Percentiles rank a stretch among this genome's conserved stretches.
phyloP scores from a whole-genome alignment of 2,113 vertebrate genomes.

The Jaculus jaculus region DNA sequence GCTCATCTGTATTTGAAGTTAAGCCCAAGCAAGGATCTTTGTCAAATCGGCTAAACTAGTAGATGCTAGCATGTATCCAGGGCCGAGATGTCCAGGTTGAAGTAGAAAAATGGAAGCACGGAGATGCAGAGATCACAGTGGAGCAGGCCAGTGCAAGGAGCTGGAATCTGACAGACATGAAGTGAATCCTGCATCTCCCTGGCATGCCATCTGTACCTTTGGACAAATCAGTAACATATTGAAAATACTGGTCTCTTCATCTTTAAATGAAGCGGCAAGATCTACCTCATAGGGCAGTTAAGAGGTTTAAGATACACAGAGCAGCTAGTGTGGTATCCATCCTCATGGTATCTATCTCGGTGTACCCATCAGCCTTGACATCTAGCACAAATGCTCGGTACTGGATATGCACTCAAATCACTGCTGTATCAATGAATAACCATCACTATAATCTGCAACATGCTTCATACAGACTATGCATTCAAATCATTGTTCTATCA shows the following conservation, averaged over 20 bases:
- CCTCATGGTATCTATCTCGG: neutral
- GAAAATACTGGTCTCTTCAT: slow-evolving; percentile 13
- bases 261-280: slow-evolving; percentile 39
- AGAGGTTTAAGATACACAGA: slow-evolving; percentile 54
- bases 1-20: neutral
- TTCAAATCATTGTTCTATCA: neutral
- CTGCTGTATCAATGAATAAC: neutral
- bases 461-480: neutral
- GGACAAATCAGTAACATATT: neutral
- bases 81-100: neutral
- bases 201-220: neutral
- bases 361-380: neutral
- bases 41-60: neutral
- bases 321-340: slow-evolving; percentile 11
- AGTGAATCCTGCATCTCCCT: neutral
- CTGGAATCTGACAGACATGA: fast-evolving
- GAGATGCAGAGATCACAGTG: fast-evolving
- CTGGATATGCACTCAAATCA: neutral
- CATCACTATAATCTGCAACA: neutral
- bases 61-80: neutral
- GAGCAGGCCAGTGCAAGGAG: neutral
- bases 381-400: neutral
- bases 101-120: neutral
- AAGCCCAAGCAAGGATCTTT: neutral
- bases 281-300: slow-evolving; percentile 48